Conservation (phyloP, 1,140 invertebrate species). For the Penaeus indicus region DNA sequence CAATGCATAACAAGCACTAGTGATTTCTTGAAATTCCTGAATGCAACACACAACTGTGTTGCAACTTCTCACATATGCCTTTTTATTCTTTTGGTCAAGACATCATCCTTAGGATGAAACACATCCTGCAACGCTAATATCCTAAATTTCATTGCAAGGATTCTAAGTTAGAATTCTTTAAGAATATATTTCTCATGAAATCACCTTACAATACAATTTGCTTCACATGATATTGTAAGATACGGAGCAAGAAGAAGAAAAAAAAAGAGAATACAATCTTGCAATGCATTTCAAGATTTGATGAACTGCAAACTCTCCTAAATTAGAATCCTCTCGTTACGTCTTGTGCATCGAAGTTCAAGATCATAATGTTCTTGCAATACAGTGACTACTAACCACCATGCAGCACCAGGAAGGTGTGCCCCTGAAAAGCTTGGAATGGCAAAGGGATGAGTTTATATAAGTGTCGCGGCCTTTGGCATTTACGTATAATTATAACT, state of each 20-base stretch:
- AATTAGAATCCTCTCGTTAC: too few relatives aligned
- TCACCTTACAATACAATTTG: constrained; percentile 7
- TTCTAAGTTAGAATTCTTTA: constrained; percentile 24
- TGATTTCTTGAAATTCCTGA: too few relatives aligned
- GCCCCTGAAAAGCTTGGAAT: constrained; percentile 60
- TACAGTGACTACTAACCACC: constrained; percentile 56
- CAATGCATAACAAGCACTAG: too few relatives aligned
- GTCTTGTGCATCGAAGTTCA: too few relatives aligned
- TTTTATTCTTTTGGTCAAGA: background rate
- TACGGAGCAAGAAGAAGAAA: constrained; percentile 12
- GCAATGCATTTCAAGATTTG: too few relatives aligned
- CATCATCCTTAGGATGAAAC: constrained; percentile 59
- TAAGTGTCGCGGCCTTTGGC: too few relatives aligned
- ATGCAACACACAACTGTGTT: too few relatives aligned
- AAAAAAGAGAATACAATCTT: constrained; percentile 22
- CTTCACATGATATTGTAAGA: constrained; percentile 1
- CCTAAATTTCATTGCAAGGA: constrained; percentile 30
- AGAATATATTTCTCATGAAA: constrained; percentile 29
- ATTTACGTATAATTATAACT: too few relatives aligned
- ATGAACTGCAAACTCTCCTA: too few relatives aligned
- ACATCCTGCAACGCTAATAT: constrained; percentile 42
- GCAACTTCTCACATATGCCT: too few relatives aligned
- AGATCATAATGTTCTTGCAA: background rate
- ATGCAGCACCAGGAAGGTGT: constrained; percentile 33
- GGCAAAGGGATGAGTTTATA: constrained; percentile 41